Evolutionary conservation across 1,140 invertebrate genomes (phyloP).

Genomic region (Pseudomyrmex dendroicus): DNA sequence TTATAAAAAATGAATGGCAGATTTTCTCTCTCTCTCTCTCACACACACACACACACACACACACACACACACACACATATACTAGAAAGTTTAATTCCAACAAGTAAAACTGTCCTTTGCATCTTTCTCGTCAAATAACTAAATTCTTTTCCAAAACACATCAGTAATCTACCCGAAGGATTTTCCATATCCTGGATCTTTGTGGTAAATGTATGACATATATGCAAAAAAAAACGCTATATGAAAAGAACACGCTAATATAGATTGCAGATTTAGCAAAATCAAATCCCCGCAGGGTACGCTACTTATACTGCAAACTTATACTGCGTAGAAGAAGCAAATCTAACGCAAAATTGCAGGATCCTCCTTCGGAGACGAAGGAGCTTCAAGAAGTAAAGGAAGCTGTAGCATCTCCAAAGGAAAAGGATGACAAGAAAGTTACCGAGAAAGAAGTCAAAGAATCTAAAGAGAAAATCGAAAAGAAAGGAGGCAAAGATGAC

Average conservation of each 20-base stretch:
- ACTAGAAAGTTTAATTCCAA: neutral
- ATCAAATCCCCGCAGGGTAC: no score
- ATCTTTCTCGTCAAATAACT: neutral
- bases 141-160: neutral
- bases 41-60: neutral
- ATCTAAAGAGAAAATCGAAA: constrained; percentile 82
- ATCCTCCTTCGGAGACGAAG: constrained; percentile 60
- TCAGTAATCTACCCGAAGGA: neutral
- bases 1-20: no score
- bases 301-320: no score
- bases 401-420: constrained; percentile 41
- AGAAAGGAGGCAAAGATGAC: constrained; percentile 81
- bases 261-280: neutral
- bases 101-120: neutral
- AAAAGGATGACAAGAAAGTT: constrained; percentile 80
- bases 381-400: constrained; percentile 44
- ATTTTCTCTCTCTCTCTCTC: no score
- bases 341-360: constrained; percentile 45
- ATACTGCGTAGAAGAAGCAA: neutral
- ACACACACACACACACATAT: no score
- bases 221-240: no score
- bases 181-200: neutral
- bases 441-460: constrained; percentile 86
- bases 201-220: neutral
- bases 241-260: constrained; percentile 3